Base-by-base conservation (phyloP, 2,888 invertebrate genomes). In the Trileptium ribeirensis region DNA sequence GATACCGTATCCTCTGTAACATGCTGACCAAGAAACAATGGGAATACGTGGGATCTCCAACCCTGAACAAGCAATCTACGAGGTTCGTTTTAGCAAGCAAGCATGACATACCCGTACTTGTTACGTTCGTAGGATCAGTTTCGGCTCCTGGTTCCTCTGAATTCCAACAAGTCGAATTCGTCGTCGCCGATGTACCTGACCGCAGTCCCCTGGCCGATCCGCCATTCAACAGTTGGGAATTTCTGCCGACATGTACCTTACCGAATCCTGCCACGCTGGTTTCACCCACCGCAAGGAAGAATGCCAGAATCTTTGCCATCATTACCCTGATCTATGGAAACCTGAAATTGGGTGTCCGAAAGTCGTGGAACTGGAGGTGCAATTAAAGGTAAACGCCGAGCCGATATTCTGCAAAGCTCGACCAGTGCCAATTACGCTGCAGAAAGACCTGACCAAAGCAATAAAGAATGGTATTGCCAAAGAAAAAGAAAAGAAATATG, bases 261-360 rank as follows among this genome's bases (percentile, higher is more conserved):
- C n/a, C n/a, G n/a, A n/a, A n/a, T n/a, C n/a, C n/a, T n/a, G n/a
- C n/a, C n/a, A n/a, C n/a, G n/a, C n/a, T n/a, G n/a, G n/a, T n/a
- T n/a, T n/a, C n/a, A n/a, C n/a, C n/a, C n/a, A n/a, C n/a, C n/a
- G n/a, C n/a, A n/a, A n/a, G n/a, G 70, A 70, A 19, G 8, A 36
- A 31, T 70, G 70, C n/a, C 70, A 36, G 15, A 15, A 8, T 19
- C 33, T 70, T 8, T 70, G 70, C 70, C 3, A 31, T 15, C 8
- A 70, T 15, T 70, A 15, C 70, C 19, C 70, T 15, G 70, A 70
- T 36, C 70, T 70, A 8, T 70, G 70, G 70, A 70, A 70, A 70
- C 36, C 70, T n/a, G 70, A 70, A 36, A 8, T 70, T 29, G 70
- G 70, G n/a, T 70, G 70, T 31, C 70, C n/a, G 70, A 70, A 70